Conservation (phyloP, 1,140 invertebrate genomes). For the Acyrthosiphon pisum region DNA sequence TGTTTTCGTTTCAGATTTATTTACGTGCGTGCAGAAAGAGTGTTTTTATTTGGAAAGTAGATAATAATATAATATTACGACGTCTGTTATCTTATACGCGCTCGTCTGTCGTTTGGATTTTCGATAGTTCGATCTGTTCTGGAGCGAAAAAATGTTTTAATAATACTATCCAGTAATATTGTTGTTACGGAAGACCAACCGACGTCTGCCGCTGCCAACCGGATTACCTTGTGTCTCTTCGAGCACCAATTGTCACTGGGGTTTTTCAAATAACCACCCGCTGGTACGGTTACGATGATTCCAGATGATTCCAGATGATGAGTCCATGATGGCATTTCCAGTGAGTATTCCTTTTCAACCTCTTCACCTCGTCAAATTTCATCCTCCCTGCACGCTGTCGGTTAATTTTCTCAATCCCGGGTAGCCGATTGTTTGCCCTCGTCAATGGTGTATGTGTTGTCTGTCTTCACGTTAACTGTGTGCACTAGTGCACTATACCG, state of each 20-base stretch:
- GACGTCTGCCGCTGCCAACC: no score
- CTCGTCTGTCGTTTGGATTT: constrained; percentile 33
- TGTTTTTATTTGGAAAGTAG: constrained; percentile 57
- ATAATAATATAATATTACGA: constrained; percentile 45
- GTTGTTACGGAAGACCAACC: no score
- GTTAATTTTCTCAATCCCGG: not conserved
- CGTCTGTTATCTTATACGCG: constrained; percentile 55
- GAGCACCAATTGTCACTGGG: not conserved
- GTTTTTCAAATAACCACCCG: not conserved
- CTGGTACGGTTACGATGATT: constrained; percentile 28
- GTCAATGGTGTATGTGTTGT: not conserved
- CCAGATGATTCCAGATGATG: constrained; percentile 28
- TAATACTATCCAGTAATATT: not conserved
- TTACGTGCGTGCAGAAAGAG: constrained; percentile 38
- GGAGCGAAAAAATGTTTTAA: not conserved
- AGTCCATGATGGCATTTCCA: constrained; percentile 54
- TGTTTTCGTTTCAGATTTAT: constrained; percentile 47
- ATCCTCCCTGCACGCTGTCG: no score
- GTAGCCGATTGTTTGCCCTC: not conserved
- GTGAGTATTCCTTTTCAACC: constrained; percentile 11
- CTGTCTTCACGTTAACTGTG: not conserved
- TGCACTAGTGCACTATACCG: not conserved
- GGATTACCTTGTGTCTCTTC: not conserved
- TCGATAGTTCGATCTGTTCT: not conserved
- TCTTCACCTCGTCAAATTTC: not conserved